A percentile compares a stretch with the other conserved stretches of the same genome.
phyloP scores from a whole-genome alignment of 2,113 vertebrate species.

The Lophius piscatorius region DNA sequence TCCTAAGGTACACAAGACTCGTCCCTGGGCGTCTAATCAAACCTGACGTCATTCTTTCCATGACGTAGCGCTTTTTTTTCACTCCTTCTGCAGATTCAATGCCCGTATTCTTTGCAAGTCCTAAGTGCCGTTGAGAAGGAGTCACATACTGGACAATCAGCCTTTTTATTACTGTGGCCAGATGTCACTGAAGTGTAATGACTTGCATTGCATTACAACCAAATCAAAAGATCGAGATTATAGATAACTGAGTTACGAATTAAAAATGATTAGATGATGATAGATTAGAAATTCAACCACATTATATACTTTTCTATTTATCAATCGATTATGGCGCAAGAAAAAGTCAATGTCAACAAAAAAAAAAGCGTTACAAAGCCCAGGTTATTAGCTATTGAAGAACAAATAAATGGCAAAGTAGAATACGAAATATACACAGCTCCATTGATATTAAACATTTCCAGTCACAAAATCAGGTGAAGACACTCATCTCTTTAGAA shows the following conservation, averaged over 20 bases:
- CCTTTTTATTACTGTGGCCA: neutral
- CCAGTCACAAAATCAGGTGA: neutral
- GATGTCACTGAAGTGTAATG: slow-evolving; percentile 31
- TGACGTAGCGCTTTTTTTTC: slow-evolving; percentile 77
- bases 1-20: slow-evolving; percentile 66
- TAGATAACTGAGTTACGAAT: no score
- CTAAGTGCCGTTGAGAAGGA: slow-evolving; percentile 21
- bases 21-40: slow-evolving; percentile 80
- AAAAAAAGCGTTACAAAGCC: no score
- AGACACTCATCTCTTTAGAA: neutral
- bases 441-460: neutral
- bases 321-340: no score
- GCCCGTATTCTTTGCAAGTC: slow-evolving; percentile 63
- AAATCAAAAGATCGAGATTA: neutral
- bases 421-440: neutral
- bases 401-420: no score
- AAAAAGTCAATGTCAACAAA: no score
- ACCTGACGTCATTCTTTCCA: slow-evolving; percentile 87
- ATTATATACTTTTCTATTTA: neutral
- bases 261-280: neutral
- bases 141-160: slow-evolving; percentile 16
- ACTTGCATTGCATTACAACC: slow-evolving; percentile 15
- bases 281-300: neutral
- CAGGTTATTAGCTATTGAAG: no score
- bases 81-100: slow-evolving; percentile 52